These are phyloP conservation scores for Rhinoderma darwinii DNA, from an alignment of 2,113 vertebrate species.

Conservation along the genomic window DNA sequence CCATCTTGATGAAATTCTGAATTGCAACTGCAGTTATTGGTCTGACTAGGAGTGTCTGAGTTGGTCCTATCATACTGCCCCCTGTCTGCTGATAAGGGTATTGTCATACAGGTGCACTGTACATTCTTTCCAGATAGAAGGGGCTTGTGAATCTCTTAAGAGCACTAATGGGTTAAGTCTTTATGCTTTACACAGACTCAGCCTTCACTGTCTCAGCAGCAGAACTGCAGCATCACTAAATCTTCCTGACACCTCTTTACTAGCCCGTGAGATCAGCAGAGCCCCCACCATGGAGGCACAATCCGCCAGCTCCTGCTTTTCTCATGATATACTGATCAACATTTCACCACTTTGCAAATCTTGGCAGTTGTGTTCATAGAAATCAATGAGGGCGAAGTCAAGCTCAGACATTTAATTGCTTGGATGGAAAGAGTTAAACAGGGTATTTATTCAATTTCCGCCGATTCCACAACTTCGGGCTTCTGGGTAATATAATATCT, in stretches of 20 bases:
- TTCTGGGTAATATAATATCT: not conserved
- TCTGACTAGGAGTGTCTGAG: not conserved
- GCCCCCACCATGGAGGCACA: slow-evolving; percentile 10
- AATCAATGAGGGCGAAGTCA: not conserved
- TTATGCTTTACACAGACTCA: not conserved
- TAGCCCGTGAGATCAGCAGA: slow-evolving; percentile 43
- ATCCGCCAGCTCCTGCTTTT: not conserved
- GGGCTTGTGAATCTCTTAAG: not conserved
- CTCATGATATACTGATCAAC: slow-evolving; percentile 28
- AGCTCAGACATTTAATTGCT: not conserved
- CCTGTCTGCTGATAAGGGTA: not conserved
- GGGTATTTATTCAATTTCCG: too few relatives aligned
- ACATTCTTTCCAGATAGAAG: not conserved
- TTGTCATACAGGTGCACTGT: not conserved
- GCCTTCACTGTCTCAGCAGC: slow-evolving; percentile 2
- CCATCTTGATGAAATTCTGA: too few relatives aligned
- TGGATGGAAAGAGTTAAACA: not conserved
- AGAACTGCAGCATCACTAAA: slow-evolving; percentile 52
- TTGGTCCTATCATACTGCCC: not conserved
- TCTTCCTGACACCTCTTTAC: slow-evolving; percentile 54
- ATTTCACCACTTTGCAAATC: slow-evolving; percentile 32
- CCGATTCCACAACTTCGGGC: not conserved
- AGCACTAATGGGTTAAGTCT: slow-evolving; percentile 5
- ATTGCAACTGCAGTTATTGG: not conserved
- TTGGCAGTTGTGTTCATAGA: not conserved